Evolutionary conservation across 1,140 invertebrate genomes (phyloP), one percentile per base, ranked within the genome.

Genomic region (Euwallacea similis): DNA sequence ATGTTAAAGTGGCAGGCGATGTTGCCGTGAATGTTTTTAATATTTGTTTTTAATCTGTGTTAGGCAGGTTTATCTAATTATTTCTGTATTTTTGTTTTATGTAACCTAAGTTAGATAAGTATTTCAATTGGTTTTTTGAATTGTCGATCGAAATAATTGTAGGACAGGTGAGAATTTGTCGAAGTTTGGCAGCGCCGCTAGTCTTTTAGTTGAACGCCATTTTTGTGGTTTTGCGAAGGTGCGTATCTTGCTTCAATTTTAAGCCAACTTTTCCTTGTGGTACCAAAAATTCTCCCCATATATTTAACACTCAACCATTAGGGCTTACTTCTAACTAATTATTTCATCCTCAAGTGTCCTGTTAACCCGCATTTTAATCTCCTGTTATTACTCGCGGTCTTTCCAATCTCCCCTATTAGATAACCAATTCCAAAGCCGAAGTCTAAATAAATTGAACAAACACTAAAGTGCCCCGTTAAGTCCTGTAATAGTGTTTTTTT

Each of bases 141-240:
- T 2, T 33, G 21, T 33, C 21, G 21, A 33, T 33, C 21, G 21
- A 33, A 33, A 33, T 33, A 33, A 33, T 33, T 33, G 1, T 33
- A 33, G 1, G 4, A 4, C 21, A 33, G 4, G 21, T 33, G 21
- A 33, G 21, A 33, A 4, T 33, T 33, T 33, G 4, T 2, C 21
- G 21, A 33, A 33, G 4, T 33, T 33, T 33, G 21, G 21, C 21
- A 33, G 21, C 21, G 21, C 21, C 4, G 21, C 21, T 4, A 33
- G 21, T 33, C 4, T 4, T 33, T 33, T 33, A 33, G 21, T 33
- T 1, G 4, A 33, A 33, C 46, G 55, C 55, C 55, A 58, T 58
- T 41, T 58, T 58, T 58, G 55, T 58, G 55, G 21, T 58, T 58
- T 58, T 21, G 21, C 10, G 16, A 15, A 58, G 55, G 55, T 58